These are phyloP conservation scores for Hippasteria phrygiana DNA, from an alignment of 53 echinoderm and acorn worm genomes.

Conservation along the genomic window DNA sequence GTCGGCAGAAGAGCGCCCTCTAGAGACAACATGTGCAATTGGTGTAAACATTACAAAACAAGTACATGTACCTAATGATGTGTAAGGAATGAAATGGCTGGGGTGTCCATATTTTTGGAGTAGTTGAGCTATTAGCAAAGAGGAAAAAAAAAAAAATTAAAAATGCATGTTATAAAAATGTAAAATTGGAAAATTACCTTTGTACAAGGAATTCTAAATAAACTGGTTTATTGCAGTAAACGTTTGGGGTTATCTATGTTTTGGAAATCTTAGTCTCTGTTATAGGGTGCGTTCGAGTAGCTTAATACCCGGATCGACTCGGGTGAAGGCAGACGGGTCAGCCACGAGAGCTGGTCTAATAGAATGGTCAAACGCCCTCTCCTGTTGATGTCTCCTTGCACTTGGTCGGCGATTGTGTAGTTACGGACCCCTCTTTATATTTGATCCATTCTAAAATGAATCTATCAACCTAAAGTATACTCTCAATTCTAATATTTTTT, in stretches of 20 bases:
- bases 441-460: no score
- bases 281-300: no score
- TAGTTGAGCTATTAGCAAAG: background rate
- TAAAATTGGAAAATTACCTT: background rate
- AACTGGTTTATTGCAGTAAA: background rate
- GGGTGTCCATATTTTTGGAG: constrained; percentile 12
- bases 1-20: constrained; percentile 12
- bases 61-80: background rate
- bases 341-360: no score
- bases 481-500: no score
- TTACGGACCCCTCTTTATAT: no score
- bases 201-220: constrained; percentile 24
- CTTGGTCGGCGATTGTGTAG: no score
- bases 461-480: no score
- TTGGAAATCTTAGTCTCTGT: background rate
- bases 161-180: constrained; percentile 36
- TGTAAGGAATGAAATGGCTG: background rate
- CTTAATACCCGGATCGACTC: no score
- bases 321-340: no score
- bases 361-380: no score
- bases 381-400: no score
- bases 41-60: background rate
- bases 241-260: background rate
- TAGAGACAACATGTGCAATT: background rate
- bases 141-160: background rate